Base-by-base conservation (phyloP, 2,113 vertebrate genomes). In the Archocentrus centrarchus region DNA sequence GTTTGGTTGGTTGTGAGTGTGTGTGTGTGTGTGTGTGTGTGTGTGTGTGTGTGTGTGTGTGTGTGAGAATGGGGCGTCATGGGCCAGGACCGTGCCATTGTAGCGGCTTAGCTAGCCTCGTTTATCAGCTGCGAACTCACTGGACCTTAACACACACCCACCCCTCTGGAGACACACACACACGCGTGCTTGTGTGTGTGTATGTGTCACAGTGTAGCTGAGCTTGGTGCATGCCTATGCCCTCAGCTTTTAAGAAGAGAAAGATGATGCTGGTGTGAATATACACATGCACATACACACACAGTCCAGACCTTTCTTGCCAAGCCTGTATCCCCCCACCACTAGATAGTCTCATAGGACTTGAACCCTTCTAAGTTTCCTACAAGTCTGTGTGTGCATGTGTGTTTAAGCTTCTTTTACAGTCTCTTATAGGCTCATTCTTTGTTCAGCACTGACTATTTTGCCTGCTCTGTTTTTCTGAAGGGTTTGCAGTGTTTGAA, bases 71-170 rank as follows among this genome's bases (percentile, higher is more conserved):
- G 22, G 64, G 83, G 84, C 90, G 85, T 94, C 88, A 91, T 93
- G 91, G 91, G 87, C 89, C 91, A 87, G 86, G 80, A 80, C 87
- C 85, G 87, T 92, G 93, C 93, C 94, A 94, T 92, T 91, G 92
- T 92, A 93, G 90, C 81, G 50, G 94, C 95, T 96, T 93, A 95
- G 92, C 94, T 86, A 79, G 80, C 87, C 81, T 73, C 80, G 88
- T 94, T 94, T 95, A 95, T 96, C 93, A 92, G 91, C 90, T 87
- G 91, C 88, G 68, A 91, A 94, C 93, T 93, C 92, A 93, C 94
- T 94, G 91, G 93, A 87, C 95, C 92, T 91, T 91, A 94, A 95
- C 94, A 61, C 86, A 87, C 86, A 78, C 75, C 11, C 83, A 35
- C 75, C n/a, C 61, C 90, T 79, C 84, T 60, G 62, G 84, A 91